A percentile compares a stretch with the other conserved stretches of the same genome.
phyloP scores from a whole-genome alignment of 2,113 vertebrate genomes.

The Lamprologus ornatipinnis region DNA sequence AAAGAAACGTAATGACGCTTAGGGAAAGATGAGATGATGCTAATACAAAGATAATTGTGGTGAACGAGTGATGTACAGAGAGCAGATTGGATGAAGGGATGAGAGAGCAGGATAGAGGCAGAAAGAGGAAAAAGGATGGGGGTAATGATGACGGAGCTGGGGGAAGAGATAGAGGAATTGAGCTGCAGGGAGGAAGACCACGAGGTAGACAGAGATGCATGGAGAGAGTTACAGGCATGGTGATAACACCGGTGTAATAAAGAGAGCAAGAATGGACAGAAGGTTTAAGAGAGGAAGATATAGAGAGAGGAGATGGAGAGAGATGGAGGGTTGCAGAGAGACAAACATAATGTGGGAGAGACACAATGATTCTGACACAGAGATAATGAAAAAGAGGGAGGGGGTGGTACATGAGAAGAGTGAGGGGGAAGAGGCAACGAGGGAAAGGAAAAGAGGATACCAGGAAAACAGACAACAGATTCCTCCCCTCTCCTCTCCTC shows the following conservation, averaged over 20 bases:
- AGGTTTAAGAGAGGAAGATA: background rate
- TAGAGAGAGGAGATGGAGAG: background rate
- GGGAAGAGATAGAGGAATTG: background rate
- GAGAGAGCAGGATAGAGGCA: constrained; percentile 1
- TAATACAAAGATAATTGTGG: constrained; percentile 42
- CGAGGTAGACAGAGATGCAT: background rate
- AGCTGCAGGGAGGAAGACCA: background rate
- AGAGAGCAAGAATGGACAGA: background rate
- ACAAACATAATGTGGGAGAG: constrained; percentile 36
- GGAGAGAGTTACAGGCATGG: background rate
- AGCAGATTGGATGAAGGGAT: background rate
- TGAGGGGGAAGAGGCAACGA: background rate
- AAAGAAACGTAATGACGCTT: constrained; percentile 31
- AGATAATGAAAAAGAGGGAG: constrained; percentile 40
- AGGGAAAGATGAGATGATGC: constrained; percentile 7
- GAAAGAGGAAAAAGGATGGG: background rate
- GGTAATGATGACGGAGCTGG: background rate
- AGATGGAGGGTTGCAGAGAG: constrained; percentile 6
- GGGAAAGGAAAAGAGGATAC: constrained; percentile 8
- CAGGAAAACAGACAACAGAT: background rate
- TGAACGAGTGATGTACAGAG: constrained; percentile 1
- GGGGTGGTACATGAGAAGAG: background rate
- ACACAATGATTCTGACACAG: constrained; percentile 34
- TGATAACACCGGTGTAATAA: background rate
- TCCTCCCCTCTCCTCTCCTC: background rate